Conservation (phyloP, 2,797 vertebrate genomes). For the Steatocranus sp. region DNA sequence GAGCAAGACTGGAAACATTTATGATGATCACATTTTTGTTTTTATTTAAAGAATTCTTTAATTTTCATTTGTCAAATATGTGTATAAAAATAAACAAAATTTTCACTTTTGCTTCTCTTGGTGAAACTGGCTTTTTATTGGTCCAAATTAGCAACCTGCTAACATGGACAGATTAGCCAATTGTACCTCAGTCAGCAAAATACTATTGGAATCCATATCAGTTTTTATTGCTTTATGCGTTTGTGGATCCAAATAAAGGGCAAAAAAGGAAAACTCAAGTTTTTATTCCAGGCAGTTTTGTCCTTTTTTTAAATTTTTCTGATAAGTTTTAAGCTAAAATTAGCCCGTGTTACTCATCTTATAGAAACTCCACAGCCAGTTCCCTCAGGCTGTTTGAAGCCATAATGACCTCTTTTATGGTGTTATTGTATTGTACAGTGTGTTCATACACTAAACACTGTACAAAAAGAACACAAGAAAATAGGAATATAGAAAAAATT, state of each 20-base stretch:
- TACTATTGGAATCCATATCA: not conserved
- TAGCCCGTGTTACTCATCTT: not conserved
- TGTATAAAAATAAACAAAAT: not conserved
- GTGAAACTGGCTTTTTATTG: not conserved
- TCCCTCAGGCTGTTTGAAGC: not conserved
- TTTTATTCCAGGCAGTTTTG: not conserved
- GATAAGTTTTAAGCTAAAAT: not conserved
- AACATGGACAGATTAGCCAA: not conserved
- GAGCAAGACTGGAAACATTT: rapidly evolving
- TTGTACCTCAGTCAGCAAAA: rapidly evolving
- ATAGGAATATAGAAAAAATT: not conserved
- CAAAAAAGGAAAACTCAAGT: rapidly evolving
- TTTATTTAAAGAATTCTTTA: not conserved
- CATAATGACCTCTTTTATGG: not conserved
- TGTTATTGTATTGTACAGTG: not conserved
- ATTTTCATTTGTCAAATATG: not conserved
- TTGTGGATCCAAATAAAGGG: not conserved
- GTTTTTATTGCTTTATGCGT: not conserved
- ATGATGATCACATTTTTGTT: not conserved
- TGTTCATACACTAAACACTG: not conserved
- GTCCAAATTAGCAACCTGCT: not conserved
- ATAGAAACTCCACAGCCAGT: not conserved
- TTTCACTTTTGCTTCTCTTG: not conserved
- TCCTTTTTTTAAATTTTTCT: not conserved
- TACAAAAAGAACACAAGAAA: not conserved